Evolutionary conservation across 2,888 invertebrate species (phyloP), one percentile per base, ranked within the genome.

Genomic region (Andrena camellia): DNA sequence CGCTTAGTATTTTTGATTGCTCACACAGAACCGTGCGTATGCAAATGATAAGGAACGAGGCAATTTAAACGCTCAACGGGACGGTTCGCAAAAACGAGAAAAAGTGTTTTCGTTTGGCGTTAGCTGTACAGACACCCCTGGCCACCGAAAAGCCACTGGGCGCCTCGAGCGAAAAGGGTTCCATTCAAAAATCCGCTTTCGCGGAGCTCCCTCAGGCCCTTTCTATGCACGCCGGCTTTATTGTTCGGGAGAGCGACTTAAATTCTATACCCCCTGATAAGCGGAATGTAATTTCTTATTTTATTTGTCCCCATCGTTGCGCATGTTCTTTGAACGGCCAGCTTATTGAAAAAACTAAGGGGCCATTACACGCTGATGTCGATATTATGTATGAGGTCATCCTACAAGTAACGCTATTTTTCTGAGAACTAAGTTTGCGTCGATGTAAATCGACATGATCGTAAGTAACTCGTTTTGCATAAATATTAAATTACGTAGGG

Each of bases 11-110:
- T 62, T 78, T 31, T 67, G 60, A 66, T 35, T 50, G 62, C 54
- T 10, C 69, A 54, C 17, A 72, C 42, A 42, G 26, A 6, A n/a
- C 42, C 17, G 20, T 48, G 59, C 64, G 52, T 64, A 87, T 85
- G 79, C 77, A 82, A 77, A 82, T 87, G 70, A 79, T 82, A 78
- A 82, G 79, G 59, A 75, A 72, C 69, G 72, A 75, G 75, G 77
- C 70, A 87, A 87, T 87, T 87, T 75, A 73, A 87, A 75, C 57
- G 85, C 79, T 78, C 75, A 81, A 85, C 70, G 67, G 29, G n/a
- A 35, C 23, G 23, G 29, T 3, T 62, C 26, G 0, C 67, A 76
- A 52, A 70, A 82, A 50, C 50, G 68, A 57, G 59, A 82, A 57
- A 70, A 87, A 71, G 78, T 77, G 82, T 69, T 80, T 80, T 77